Evolutionary conservation across 2,888 invertebrate genomes (phyloP).

Genomic region (Cantharis flavilabris): DNA sequence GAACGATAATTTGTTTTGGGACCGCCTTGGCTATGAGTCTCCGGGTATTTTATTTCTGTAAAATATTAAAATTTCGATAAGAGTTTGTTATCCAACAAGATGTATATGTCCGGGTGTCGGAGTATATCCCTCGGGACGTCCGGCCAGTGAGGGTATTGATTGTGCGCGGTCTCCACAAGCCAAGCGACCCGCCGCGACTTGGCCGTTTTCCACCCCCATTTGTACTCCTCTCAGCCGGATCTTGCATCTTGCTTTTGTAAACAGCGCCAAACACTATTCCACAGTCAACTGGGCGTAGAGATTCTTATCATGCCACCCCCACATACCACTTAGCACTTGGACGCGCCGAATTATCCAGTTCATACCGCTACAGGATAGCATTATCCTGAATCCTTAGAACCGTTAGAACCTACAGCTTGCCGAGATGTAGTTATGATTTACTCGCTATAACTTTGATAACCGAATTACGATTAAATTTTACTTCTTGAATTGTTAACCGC

Average conservation of each 20-base stretch:
- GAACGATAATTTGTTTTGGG: background rate
- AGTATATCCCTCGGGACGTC: constrained; percentile 35
- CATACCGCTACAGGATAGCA: constrained; percentile 21
- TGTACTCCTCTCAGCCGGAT: constrained; percentile 18
- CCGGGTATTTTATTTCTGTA: background rate
- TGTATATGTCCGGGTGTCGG: constrained; percentile 29
- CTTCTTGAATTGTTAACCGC: background rate
- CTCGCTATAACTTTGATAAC: constrained; percentile 9
- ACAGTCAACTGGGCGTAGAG: constrained; percentile 21
- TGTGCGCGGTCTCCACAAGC: constrained; percentile 32
- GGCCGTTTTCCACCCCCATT: constrained; percentile 28
- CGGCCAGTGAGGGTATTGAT: constrained; percentile 32
- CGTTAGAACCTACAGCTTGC: background rate
- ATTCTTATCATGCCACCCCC: constrained; percentile 27
- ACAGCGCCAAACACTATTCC: constrained; percentile 22
- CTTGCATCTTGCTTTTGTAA: constrained; percentile 28
- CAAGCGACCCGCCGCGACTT: constrained; percentile 30
- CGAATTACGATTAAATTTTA: constrained; percentile 7
- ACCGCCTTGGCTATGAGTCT: background rate
- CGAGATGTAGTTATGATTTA: constrained; percentile 16
- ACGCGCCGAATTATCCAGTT: constrained; percentile 29
- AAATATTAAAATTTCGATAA: constrained; percentile 14
- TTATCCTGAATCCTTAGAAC: constrained; percentile 15
- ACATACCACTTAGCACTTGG: constrained; percentile 30
- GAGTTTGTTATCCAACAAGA: constrained; percentile 16